Conservation (phyloP, 2,797 vertebrate genomes). For the Spinus olivaceus region DNA sequence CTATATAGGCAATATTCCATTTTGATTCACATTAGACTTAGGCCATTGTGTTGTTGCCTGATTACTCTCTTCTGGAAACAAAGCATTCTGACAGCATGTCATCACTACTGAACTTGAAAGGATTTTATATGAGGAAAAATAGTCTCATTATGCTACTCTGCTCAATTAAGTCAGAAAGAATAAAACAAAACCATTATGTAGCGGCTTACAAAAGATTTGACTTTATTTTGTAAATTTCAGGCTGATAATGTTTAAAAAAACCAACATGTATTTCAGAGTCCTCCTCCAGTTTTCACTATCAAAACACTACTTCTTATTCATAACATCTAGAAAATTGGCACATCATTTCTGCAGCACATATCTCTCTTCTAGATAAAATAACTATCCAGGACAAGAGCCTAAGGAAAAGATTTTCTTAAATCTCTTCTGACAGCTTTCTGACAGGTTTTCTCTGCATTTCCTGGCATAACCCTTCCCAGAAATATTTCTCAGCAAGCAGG, state of each 20-base stretch:
- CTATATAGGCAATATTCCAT: background rate
- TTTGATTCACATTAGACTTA: conserved; percentile 13
- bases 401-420: background rate
- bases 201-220: background rate
- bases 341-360: background rate
- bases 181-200: background rate
- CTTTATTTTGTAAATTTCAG: background rate
- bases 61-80: background rate
- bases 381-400: background rate
- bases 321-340: background rate
- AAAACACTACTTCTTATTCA: background rate
- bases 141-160: background rate
- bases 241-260: background rate
- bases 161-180: conserved; percentile 1
- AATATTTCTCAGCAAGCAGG: background rate
- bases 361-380: background rate
- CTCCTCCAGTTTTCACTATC: background rate
- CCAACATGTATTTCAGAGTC: background rate
- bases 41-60: background rate
- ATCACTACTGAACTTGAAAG: background rate
- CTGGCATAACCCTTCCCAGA: background rate
- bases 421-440: conserved; percentile 10
- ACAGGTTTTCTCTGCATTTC: background rate
- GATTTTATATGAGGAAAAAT: background rate
- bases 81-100: background rate